Conservation (phyloP, 2,113 vertebrate genomes). For the Patagioenas fasciata region DNA sequence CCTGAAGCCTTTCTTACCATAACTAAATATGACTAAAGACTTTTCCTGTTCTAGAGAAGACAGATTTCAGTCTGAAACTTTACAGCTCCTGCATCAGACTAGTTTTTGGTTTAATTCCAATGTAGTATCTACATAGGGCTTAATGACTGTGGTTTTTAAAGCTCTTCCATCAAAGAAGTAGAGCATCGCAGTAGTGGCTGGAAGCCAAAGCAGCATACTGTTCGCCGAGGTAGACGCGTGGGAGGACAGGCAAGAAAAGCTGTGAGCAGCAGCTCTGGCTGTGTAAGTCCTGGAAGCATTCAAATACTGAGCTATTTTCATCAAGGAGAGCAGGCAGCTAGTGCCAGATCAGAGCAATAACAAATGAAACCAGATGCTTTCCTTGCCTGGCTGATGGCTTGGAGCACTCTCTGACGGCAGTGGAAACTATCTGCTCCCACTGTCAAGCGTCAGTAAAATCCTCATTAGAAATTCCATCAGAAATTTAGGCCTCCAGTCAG, state of each 20-base stretch:
- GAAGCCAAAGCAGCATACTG: background rate
- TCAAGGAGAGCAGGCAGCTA: background rate
- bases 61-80: background rate
- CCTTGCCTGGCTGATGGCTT: background rate
- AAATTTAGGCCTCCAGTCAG: background rate
- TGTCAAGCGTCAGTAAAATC: background rate
- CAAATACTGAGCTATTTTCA: background rate
- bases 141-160: background rate
- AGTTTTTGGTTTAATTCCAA: background rate
- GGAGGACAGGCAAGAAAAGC: background rate
- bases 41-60: background rate
- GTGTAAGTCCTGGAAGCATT: background rate
- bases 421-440: background rate
- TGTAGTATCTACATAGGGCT: background rate
- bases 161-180: background rate
- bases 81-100: background rate
- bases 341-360: background rate
- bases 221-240: fast-evolving
- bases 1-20: background rate
- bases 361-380: background rate
- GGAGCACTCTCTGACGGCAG: background rate
- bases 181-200: background rate
- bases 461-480: background rate
- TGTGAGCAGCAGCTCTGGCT: background rate
- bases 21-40: background rate